Conservation (phyloP, 2,797 vertebrate species). For the Botia almorhae region DNA sequence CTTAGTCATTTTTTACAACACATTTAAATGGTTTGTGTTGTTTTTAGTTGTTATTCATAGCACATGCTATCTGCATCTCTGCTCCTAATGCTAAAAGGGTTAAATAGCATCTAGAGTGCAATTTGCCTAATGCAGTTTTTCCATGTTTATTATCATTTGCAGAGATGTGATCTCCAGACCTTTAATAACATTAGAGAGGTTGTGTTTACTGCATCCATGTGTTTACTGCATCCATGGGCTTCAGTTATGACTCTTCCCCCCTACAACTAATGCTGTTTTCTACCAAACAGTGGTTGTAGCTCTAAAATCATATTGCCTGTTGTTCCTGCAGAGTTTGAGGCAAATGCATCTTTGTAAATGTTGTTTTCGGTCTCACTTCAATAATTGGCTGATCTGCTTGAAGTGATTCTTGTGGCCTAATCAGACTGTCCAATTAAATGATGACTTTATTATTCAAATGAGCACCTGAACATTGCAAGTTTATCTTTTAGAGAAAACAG, state of each 20-base stretch:
- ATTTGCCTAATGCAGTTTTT: slow-evolving; percentile 54
- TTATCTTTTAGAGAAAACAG: neutral
- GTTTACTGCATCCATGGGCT: slow-evolving; percentile 17
- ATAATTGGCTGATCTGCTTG: neutral
- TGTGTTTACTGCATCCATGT: slow-evolving; percentile 36
- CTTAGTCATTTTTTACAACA: neutral
- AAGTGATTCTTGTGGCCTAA: slow-evolving; percentile 19
- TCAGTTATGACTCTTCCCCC: neutral
- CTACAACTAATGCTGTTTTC: neutral
- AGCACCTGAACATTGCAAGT: slow-evolving; percentile 13
- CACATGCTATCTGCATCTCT: neutral
- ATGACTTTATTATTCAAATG: slow-evolving; percentile 30
- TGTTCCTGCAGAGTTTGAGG: neutral
- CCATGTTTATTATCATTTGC: slow-evolving; percentile 39
- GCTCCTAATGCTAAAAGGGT: slow-evolving; percentile 40
- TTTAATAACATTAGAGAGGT: slow-evolving; percentile 36
- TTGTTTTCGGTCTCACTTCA: slow-evolving; percentile 1
- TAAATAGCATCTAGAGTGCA: slow-evolving; percentile 38
- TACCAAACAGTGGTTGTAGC: slow-evolving; percentile 15
- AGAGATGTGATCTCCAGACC: slow-evolving; percentile 48
- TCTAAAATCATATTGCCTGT: slow-evolving; percentile 32
- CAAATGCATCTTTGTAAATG: slow-evolving; percentile 17
- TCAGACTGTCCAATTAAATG: neutral
- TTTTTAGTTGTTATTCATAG: slow-evolving; percentile 13
- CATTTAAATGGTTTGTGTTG: neutral